These are phyloP conservation scores for Protodeltote pygarga DNA, from an alignment of 2,888 invertebrate species.

Conservation along the genomic window DNA sequence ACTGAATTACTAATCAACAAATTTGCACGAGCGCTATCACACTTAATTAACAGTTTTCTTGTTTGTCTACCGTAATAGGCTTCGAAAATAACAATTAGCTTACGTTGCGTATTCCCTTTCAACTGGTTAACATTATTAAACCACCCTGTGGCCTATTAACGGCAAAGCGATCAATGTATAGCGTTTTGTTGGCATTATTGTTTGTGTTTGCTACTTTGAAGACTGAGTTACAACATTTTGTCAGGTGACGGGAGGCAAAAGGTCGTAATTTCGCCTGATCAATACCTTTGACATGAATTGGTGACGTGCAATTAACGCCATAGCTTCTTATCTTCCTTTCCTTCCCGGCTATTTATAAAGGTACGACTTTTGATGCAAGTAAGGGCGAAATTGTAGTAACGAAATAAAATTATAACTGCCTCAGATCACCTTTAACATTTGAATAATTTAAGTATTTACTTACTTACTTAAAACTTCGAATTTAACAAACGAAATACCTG, in stretches of 20 bases:
- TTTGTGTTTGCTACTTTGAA: too few relatives aligned
- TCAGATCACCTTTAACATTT: slow-evolving; percentile 25
- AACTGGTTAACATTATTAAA: slow-evolving; percentile 14
- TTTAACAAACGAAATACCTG: slow-evolving; percentile 30
- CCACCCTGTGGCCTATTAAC: too few relatives aligned
- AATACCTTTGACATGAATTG: too few relatives aligned
- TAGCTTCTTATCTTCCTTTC: too few relatives aligned
- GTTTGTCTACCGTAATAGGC: slow-evolving; percentile 29
- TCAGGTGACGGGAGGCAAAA: too few relatives aligned
- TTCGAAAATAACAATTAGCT: slow-evolving; percentile 9
- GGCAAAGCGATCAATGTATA: too few relatives aligned
- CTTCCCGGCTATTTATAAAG: too few relatives aligned
- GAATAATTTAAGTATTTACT: slow-evolving; percentile 33
- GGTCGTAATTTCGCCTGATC: too few relatives aligned
- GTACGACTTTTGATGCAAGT: too few relatives aligned
- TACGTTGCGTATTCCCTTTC: slow-evolving; percentile 19
- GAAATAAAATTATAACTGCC: slow-evolving; percentile 6
- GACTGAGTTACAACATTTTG: too few relatives aligned
- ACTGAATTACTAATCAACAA: slow-evolving; percentile 30
- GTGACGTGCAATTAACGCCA: too few relatives aligned
- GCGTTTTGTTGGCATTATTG: too few relatives aligned
- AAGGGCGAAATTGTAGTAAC: slow-evolving; percentile 3
- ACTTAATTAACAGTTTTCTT: slow-evolving; percentile 37
- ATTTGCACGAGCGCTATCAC: slow-evolving; percentile 24
- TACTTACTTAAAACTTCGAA: slow-evolving; percentile 34